These are phyloP conservation scores for Sebastes iracundus DNA, from an alignment of 2,797 vertebrate genomes.

Conservation along the genomic window DNA sequence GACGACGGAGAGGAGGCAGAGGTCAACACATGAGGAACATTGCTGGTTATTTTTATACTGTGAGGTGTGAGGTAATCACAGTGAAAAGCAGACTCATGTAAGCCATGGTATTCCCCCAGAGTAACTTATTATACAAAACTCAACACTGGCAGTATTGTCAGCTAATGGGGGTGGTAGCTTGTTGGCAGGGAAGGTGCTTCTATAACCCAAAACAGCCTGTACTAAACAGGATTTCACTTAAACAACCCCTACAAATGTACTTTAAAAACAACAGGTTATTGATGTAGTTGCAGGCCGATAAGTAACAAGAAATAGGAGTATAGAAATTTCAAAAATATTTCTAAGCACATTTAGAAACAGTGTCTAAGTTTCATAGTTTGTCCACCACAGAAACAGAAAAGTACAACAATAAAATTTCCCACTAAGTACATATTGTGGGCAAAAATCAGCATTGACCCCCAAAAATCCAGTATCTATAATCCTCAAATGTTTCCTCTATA, in stretches of 20 bases:
- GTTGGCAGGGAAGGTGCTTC: neutral
- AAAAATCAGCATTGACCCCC: neutral
- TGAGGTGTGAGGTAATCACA: neutral
- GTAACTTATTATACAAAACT: neutral
- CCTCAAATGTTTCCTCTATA: neutral
- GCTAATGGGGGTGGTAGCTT: neutral
- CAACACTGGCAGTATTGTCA: neutral
- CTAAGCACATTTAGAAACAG: neutral
- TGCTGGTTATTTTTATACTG: conserved; percentile 6
- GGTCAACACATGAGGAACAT: conserved; percentile 18
- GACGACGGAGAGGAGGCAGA: neutral
- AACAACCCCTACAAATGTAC: neutral
- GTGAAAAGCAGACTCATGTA: neutral
- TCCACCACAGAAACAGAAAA: neutral
- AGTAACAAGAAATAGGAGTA: neutral
- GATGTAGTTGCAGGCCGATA: neutral
- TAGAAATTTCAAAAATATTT: neutral
- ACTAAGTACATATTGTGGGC: neutral
- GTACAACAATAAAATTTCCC: neutral
- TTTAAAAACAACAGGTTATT: neutral
- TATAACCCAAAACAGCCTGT: neutral
- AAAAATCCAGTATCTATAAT: neutral
- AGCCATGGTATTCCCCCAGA: neutral
- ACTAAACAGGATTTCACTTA: neutral
- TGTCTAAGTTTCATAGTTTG: neutral